Evolutionary conservation across 2,797 vertebrate species (phyloP).

Genomic region (Hippocampus kuda): DNA sequence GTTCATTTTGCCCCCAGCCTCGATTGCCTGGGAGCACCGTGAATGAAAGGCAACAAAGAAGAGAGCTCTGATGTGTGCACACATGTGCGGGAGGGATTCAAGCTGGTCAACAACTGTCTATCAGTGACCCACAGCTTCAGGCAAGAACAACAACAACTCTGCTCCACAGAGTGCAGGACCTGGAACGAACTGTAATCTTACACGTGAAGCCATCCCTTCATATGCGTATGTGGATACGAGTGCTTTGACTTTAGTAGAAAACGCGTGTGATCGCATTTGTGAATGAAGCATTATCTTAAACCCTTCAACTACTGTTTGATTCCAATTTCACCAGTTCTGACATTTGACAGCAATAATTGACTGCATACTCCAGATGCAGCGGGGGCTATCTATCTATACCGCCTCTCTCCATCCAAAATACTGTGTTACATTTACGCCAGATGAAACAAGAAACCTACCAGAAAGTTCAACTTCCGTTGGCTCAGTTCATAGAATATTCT

Average conservation of each 20-base stretch:
- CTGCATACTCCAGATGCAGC: too few species aligned
- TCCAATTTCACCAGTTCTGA: too few species aligned
- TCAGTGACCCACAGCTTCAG: conserved; percentile 55
- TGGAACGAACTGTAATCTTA: not conserved
- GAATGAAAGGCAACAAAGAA: conserved; percentile 9
- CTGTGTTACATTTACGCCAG: too few species aligned
- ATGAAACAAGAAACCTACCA: too few species aligned
- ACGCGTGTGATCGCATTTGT: not conserved
- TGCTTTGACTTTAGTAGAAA: not conserved
- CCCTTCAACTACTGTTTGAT: not conserved
- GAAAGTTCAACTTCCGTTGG: too few species aligned
- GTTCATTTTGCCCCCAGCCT: conserved; percentile 9
- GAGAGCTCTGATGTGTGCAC: conserved; percentile 3
- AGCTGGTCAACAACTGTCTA: conserved; percentile 21
- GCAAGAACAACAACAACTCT: conserved; percentile 12
- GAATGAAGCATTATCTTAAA: not conserved
- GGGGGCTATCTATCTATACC: too few species aligned
- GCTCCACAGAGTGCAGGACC: not conserved
- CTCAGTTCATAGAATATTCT: too few species aligned
- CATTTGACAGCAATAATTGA: too few species aligned
- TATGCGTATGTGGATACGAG: not conserved
- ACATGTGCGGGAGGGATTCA: conserved; percentile 28
- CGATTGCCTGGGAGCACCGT: not conserved
- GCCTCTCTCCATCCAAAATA: too few species aligned
- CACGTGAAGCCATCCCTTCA: too few species aligned